Evolutionary conservation across 2,888 invertebrate genomes (phyloP).

Genomic region (Griposia aprilina): DNA sequence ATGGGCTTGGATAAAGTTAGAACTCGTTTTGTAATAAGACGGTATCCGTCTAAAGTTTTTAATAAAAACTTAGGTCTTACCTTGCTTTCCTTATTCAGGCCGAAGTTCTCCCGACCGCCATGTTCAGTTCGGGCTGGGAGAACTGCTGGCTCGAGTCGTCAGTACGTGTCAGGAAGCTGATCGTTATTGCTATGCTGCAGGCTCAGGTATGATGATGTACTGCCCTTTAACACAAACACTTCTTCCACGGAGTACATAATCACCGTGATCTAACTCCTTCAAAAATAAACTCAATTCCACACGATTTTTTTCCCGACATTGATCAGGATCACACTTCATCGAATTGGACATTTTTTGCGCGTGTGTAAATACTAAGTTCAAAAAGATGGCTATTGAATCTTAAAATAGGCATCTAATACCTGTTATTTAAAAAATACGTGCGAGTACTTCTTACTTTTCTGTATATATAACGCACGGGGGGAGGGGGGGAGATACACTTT

Average conservation of each 20-base stretch:
- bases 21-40: background rate
- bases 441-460: too few species aligned
- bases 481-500: too few species aligned
- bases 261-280: too few species aligned
- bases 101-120: slow-evolving; percentile 35
- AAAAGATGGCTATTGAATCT: too few species aligned
- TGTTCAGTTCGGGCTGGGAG: slow-evolving; percentile 74
- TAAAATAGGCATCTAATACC: too few species aligned
- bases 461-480: too few species aligned
- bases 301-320: background rate
- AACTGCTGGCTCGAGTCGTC: slow-evolving; percentile 62
- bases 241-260: too few species aligned
- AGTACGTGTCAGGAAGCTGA: slow-evolving; percentile 64
- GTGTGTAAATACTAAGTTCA: too few species aligned
- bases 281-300: background rate
- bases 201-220: slow-evolving; percentile 59
- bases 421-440: too few species aligned
- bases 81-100: slow-evolving; percentile 37
- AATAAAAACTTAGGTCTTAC: background rate
- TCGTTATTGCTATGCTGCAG: slow-evolving; percentile 65
- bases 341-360: too few species aligned
- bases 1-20: background rate
- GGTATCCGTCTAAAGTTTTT: background rate
- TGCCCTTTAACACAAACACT: background rate
- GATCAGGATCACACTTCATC: too few species aligned